Percentiles rank a stretch among this genome's conserved stretches.
These are phyloP conservation scores for Poeciliopsis presidionis DNA, from an alignment of 2,797 vertebrate genomes.

Conservation along the genomic window DNA sequence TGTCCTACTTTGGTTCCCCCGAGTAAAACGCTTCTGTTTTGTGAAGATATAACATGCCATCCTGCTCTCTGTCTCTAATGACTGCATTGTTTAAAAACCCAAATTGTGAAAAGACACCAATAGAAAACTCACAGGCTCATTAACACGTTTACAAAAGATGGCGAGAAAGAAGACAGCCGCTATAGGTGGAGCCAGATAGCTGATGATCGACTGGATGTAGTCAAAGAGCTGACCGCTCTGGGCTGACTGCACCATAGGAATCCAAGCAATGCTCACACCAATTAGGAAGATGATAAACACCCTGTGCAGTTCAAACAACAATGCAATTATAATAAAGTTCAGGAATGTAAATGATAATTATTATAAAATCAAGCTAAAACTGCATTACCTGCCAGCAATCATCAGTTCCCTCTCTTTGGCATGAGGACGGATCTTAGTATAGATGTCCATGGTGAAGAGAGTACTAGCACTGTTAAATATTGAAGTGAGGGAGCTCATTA, in stretches of 20 bases:
- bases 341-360: background rate
- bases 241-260: slow-evolving; percentile 88
- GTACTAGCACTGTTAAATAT: slow-evolving; percentile 97
- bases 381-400: slow-evolving; percentile 87
- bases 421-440: slow-evolving; percentile 83
- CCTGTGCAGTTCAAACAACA: slow-evolving; percentile 63
- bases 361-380: slow-evolving; percentile 25
- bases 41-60: background rate
- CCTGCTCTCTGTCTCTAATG: background rate
- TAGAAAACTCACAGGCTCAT: slow-evolving; percentile 80
- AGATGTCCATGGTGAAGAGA: slow-evolving; percentile 96
- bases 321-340: background rate
- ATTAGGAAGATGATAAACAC: slow-evolving; percentile 88
- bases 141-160: slow-evolving; percentile 90
- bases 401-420: slow-evolving; percentile 91
- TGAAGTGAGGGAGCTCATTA: slow-evolving; percentile 98
- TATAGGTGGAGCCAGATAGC: slow-evolving; percentile 90
- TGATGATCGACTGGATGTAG: slow-evolving; percentile 89
- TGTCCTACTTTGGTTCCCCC: too few relatives aligned
- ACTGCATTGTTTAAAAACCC: background rate
- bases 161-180: slow-evolving; percentile 87
- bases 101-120: background rate
- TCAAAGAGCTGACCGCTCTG: slow-evolving; percentile 93
- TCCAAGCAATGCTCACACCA: slow-evolving; percentile 92
- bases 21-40: too few relatives aligned